A percentile compares a stretch with the other conserved stretches of the same genome.
Evolutionary conservation across 2,888 invertebrate species (phyloP).

Genomic region (Aricia artaxerxes): DNA sequence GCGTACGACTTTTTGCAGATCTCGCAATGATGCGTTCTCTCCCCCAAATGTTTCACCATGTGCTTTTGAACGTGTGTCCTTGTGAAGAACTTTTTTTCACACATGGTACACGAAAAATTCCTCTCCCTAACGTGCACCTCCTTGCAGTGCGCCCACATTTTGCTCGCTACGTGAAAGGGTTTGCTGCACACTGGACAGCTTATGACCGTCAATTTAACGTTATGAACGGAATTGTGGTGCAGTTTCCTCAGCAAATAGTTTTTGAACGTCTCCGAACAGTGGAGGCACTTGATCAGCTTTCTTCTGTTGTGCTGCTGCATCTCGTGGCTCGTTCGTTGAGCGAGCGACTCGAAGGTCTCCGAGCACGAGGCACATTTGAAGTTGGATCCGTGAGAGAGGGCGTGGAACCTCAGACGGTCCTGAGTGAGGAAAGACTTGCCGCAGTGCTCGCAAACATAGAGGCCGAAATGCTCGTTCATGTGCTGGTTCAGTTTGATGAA

Average conservation of each 20-base stretch:
- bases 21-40: constrained; percentile 67
- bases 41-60: constrained; percentile 74
- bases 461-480: constrained; percentile 68
- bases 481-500: constrained; percentile 71
- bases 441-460: constrained; percentile 66
- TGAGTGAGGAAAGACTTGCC: constrained; percentile 67
- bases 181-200: constrained; percentile 63
- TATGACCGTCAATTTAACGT: constrained; percentile 52
- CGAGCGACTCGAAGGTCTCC: constrained; percentile 57
- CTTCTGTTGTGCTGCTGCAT: constrained; percentile 54
- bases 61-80: constrained; percentile 74
- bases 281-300: constrained; percentile 57
- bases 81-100: constrained; percentile 76
- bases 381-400: constrained; percentile 54
- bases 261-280: constrained; percentile 58
- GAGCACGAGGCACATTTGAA: constrained; percentile 59
- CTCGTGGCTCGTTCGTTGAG: constrained; percentile 58
- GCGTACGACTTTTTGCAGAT: constrained; percentile 75
- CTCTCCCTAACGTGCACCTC: constrained; percentile 71
- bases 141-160: constrained; percentile 62
- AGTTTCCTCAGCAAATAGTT: constrained; percentile 58
- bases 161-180: constrained; percentile 59
- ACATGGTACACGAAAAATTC: constrained; percentile 69
- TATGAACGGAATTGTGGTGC: constrained; percentile 56
- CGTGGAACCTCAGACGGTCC: constrained; percentile 62